Base-by-base conservation (phyloP, 92 coral and sea anemone genomes). In the Desmophyllum pertusum region DNA sequence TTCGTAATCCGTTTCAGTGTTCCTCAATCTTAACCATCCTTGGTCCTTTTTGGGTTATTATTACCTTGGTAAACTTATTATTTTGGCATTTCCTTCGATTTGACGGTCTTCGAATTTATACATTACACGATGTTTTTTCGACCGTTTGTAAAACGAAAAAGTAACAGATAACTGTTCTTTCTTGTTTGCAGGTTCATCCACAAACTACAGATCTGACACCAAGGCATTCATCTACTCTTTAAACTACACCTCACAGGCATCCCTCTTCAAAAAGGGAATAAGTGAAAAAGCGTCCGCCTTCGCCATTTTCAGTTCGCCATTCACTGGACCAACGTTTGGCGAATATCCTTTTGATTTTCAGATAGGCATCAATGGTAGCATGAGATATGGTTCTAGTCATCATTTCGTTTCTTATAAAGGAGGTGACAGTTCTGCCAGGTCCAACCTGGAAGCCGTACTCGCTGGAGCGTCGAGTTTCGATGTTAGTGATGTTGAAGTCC, bases 281-380 rank as follows among this genome's bases (percentile, higher is more conserved):
- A 48, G 48, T 14, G 70, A 48, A 19, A 29, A 83, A 5, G 72
- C 70, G 1, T 70, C 83, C 1, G 78, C 75, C 25, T 38, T 63
- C 7, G 87, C 93, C 0, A 86, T 78, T 10, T 59, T 63, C 67
- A 81, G 76, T 62, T 76, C 79, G 1, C 11, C 59, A 0, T 82
- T 66, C 65, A 81, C 69, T 53, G 93, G 93, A 10, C 88, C 86
- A 6, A 85, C 88, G 72, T 90, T 81, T 83, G 93, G 93, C 0
- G 88, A 82, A 70, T 41, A 78, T 45, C 92, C 92, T 6, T 84
- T 85, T 75, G 90, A 90, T 78, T 55, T 90, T 83, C 75, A 81
- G 41, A 77, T 90, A 19, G 93, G 93, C 31, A 41, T 62, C 68
- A 57, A 66, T 68, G 88, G 90, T 10, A 75, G 31, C 41, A 86